Conservation (phyloP, 1,140 invertebrate genomes). For the Listronotus bonariensis region DNA sequence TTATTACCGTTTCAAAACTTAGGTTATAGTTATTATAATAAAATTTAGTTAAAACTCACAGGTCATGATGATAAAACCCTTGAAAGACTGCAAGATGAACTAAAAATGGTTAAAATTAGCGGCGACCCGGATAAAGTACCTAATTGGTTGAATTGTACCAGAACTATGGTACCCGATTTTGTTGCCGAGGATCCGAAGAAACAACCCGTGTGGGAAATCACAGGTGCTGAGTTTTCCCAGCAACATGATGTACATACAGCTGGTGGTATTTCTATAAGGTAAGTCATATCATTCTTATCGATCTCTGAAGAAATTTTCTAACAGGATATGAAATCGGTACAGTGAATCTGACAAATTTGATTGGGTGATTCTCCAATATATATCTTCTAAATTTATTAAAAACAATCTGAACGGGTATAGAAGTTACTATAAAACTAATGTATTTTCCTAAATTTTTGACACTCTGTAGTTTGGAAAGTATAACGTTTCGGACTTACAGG, state of each 20-base stretch:
- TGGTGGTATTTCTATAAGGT: slow-evolving; percentile 85
- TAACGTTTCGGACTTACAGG: no score
- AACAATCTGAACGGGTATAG: no score
- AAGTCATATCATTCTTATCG: background rate
- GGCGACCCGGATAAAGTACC: slow-evolving; percentile 74
- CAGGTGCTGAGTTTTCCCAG: slow-evolving; percentile 89
- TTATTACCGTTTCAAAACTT: background rate
- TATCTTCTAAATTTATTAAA: no score
- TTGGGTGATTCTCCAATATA: no score
- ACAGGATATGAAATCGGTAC: no score
- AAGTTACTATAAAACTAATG: no score
- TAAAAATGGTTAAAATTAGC: slow-evolving; percentile 83
- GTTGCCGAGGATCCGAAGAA: slow-evolving; percentile 80
- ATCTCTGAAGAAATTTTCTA: no score
- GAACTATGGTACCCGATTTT: slow-evolving; percentile 86
- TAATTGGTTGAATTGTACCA: slow-evolving; percentile 81
- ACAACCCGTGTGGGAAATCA: slow-evolving; percentile 93
- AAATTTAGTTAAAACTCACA: background rate
- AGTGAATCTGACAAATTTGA: no score
- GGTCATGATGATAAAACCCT: slow-evolving; percentile 84
- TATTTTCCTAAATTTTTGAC: no score
- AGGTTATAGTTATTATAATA: background rate
- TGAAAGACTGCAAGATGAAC: slow-evolving; percentile 73
- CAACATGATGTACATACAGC: slow-evolving; percentile 87
- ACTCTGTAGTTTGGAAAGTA: no score